Conservation (phyloP, 2,797 vertebrate species). For the Sebastolobus altivelis region DNA sequence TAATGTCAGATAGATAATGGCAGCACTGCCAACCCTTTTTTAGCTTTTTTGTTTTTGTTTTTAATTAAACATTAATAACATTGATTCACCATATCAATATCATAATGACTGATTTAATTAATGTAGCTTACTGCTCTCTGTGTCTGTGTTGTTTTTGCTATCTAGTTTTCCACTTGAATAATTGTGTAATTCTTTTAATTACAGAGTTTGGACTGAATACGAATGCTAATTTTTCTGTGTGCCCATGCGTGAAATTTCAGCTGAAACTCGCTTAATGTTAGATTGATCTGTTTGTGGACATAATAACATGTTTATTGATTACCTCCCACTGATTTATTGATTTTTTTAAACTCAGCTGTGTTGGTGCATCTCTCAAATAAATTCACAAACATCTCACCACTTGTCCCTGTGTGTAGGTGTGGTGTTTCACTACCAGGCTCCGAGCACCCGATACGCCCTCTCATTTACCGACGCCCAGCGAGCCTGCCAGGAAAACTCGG, state of each 20-base stretch:
- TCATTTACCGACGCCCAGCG: conserved; percentile 87
- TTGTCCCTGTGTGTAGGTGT: conserved; percentile 83
- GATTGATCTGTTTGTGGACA: conserved; percentile 41
- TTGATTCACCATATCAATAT: conserved; percentile 60
- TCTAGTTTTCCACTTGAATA: conserved; percentile 61
- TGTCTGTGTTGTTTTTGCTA: conserved; percentile 47
- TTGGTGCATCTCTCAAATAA: conserved; percentile 15
- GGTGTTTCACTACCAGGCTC: conserved; percentile 92
- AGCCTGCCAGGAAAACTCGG: conserved; percentile 90
- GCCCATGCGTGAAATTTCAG: conserved; percentile 42
- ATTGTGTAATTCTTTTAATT: conserved; percentile 70
- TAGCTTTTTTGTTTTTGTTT: conserved; percentile 29
- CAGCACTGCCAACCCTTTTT: conserved; percentile 30
- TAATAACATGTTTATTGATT: conserved; percentile 18
- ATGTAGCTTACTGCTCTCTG: conserved; percentile 30
- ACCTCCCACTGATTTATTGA: conserved; percentile 24
- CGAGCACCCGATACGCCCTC: conserved; percentile 87
- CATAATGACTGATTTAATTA: conserved; percentile 50
- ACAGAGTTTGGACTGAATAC: conserved; percentile 57
- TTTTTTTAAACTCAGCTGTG: conserved; percentile 1
- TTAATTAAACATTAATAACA: conserved; percentile 65
- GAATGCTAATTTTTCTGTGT: conserved; percentile 29
- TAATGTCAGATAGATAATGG: conserved; percentile 40
- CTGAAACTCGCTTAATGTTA: conserved; percentile 1
- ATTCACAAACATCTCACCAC: not conserved